Evolutionary conservation across 1,140 invertebrate genomes (phyloP).

Genomic region (Ceratina japonica): DNA sequence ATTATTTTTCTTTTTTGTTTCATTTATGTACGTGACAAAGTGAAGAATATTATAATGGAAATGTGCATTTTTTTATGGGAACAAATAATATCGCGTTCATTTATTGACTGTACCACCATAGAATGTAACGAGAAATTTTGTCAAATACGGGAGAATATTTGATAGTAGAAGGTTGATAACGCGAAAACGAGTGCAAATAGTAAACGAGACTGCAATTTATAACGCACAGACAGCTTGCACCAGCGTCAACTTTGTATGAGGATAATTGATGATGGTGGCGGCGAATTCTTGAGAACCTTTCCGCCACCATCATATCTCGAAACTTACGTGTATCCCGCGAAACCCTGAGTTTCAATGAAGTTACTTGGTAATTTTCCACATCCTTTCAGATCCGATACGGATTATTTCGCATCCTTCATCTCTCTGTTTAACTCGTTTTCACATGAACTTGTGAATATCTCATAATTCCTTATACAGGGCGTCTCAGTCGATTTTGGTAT

Average conservation of each 20-base stretch:
- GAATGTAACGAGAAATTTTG: too few species aligned
- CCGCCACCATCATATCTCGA: slow-evolving; percentile 21
- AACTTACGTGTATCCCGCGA: not conserved
- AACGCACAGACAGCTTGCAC: slow-evolving; percentile 20
- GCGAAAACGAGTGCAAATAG: slow-evolving; percentile 3
- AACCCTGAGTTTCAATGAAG: slow-evolving; percentile 34
- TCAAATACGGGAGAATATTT: not conserved
- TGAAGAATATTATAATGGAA: too few species aligned
- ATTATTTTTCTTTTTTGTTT: too few species aligned
- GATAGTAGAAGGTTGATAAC: not conserved
- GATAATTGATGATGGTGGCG: slow-evolving; percentile 56
- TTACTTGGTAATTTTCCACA: slow-evolving; percentile 48
- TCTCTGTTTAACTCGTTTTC: not conserved
- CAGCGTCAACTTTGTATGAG: slow-evolving; percentile 33
- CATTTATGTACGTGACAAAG: too few species aligned
- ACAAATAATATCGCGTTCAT: too few species aligned
- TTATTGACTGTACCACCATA: too few species aligned
- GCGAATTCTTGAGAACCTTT: slow-evolving; percentile 28
- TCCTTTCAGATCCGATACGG: slow-evolving; percentile 8
- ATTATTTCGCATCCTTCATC: slow-evolving; percentile 32
- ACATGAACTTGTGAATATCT: not conserved
- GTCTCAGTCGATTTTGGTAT: too few species aligned
- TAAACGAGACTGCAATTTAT: slow-evolving; percentile 31
- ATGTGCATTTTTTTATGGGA: too few species aligned
- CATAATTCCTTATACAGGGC: too few species aligned